Conservation (phyloP, 53 echinoderm and acorn worm genomes). For the Antedon mediterranea region DNA sequence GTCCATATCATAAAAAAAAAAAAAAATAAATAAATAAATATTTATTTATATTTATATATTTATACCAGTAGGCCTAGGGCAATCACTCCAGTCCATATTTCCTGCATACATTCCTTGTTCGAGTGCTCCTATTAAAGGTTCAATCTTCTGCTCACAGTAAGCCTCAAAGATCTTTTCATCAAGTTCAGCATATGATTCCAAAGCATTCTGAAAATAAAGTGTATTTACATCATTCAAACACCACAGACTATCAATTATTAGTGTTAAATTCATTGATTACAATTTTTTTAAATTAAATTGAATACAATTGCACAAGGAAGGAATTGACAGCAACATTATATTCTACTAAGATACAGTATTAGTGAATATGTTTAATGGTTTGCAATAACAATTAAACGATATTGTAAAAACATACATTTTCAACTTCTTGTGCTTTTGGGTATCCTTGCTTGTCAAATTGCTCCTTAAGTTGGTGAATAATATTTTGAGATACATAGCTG, state of each 20-base stretch:
- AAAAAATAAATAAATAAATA: too few relatives aligned
- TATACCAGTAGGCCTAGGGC: slow-evolving; percentile 71
- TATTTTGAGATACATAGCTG: slow-evolving; percentile 81
- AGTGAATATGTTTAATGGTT: too few relatives aligned
- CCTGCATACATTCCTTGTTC: slow-evolving; percentile 89
- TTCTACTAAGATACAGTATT: too few relatives aligned
- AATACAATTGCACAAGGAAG: too few relatives aligned
- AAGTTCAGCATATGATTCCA: slow-evolving; percentile 80
- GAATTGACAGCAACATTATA: too few relatives aligned
- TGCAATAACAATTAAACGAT: background rate
- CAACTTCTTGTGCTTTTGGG: slow-evolving; percentile 78
- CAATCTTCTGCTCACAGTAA: slow-evolving; percentile 94
- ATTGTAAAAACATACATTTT: slow-evolving; percentile 50
- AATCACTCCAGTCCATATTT: slow-evolving; percentile 81
- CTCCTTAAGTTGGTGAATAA: slow-evolving; percentile 70
- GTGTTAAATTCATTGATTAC: too few relatives aligned
- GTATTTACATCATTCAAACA: too few relatives aligned
- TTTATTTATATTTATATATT: too few relatives aligned
- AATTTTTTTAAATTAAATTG: too few relatives aligned
- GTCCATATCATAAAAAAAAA: too few relatives aligned
- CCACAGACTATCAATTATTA: too few relatives aligned
- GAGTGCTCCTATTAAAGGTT: slow-evolving; percentile 77
- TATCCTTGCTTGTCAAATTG: slow-evolving; percentile 92
- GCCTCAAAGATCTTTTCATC: slow-evolving; percentile 99
- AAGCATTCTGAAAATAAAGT: slow-evolving; percentile 36